These are phyloP conservation scores for Nannoperca obscura DNA, from an alignment of 2,797 vertebrate genomes.

Conservation along the genomic window DNA sequence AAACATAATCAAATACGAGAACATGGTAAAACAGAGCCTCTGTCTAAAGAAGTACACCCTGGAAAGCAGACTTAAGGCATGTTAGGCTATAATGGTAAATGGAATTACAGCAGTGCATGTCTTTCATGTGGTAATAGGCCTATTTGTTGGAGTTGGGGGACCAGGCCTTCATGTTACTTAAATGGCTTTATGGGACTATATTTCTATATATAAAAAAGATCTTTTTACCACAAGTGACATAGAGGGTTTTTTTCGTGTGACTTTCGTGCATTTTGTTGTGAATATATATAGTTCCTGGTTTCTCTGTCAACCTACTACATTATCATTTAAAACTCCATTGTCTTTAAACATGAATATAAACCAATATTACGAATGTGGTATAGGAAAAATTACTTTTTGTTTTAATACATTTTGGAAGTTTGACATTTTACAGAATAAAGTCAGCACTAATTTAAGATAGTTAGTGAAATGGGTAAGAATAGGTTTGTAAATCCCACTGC, in stretches of 20 bases:
- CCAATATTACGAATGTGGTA: not conserved
- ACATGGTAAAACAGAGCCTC: conserved; percentile 13
- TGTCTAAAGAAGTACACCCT: conserved; percentile 20
- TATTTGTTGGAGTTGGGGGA: conserved; percentile 68
- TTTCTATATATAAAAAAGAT: conserved; percentile 64
- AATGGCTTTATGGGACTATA: conserved; percentile 63
- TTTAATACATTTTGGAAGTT: conserved; percentile 1
- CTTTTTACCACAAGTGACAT: conserved; percentile 49
- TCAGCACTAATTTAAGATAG: not conserved
- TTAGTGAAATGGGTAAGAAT: not conserved
- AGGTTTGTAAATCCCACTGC: not conserved
- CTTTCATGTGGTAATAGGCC: conserved; percentile 72
- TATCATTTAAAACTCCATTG: conserved; percentile 7
- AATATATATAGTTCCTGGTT: conserved; percentile 23
- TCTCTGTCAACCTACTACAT: not conserved
- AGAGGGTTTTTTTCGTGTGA: conserved; percentile 33
- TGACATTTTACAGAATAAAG: not conserved
- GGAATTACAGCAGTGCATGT: conserved; percentile 45
- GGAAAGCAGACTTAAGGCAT: conserved; percentile 28
- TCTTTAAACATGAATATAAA: conserved; percentile 5
- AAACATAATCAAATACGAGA: conserved; percentile 7
- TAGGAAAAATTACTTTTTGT: not conserved
- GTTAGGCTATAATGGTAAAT: conserved; percentile 57
- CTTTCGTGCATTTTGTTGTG: conserved; percentile 25
- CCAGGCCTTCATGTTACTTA: conserved; percentile 61